Evolutionary conservation across 2,888 invertebrate species (phyloP), one percentile per base, ranked within the genome.

Genomic region (Erebia ligea): DNA sequence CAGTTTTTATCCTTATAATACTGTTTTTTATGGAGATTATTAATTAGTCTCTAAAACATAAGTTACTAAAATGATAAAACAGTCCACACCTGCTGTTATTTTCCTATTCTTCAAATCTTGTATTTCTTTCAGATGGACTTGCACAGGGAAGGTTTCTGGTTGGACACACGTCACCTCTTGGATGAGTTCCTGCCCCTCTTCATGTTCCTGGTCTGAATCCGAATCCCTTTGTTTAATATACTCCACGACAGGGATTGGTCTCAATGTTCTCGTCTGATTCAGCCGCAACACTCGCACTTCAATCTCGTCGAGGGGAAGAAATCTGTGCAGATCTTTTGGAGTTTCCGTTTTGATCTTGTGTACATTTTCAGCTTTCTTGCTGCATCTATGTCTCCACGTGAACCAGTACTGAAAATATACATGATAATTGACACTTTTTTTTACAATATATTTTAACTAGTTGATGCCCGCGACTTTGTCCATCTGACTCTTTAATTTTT

Each of bases 351-450:
- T 83, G 48, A 81, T 82, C 76, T 87, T 84, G 68, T 82, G 79
- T 17, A 80, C 82, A 80, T 89, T 86, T 13, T 86, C 84, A 66
- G 88, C 89, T 82, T 91, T 91, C 81, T 86, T 91, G 77, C 88
- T 88, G 74, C 89, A 89, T 75, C 89, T 91, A 74, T 90, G 89
- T 64, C 91, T 81, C 90, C 90, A 91, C 79, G 90, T 91, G 81
- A 89, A 88, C 91, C 91, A 91, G 74, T 91, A 91, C 92, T 92
- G 83, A 70, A 86, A 73, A 25, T 58, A 42, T 13, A 65, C 21
- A 25, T 40, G 42, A 54, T 19, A 19, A 19, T 54, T 54, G 19
- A 10, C 10, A 54, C 0, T 34, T 34, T 34, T 34, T 34, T 34
- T 34, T 34, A 34, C 6, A 34, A 34, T 34, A 34, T 34, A 34